These are phyloP conservation scores for Ephestia elutella DNA, from an alignment of 1,140 invertebrate genomes.

Conservation along the genomic window DNA sequence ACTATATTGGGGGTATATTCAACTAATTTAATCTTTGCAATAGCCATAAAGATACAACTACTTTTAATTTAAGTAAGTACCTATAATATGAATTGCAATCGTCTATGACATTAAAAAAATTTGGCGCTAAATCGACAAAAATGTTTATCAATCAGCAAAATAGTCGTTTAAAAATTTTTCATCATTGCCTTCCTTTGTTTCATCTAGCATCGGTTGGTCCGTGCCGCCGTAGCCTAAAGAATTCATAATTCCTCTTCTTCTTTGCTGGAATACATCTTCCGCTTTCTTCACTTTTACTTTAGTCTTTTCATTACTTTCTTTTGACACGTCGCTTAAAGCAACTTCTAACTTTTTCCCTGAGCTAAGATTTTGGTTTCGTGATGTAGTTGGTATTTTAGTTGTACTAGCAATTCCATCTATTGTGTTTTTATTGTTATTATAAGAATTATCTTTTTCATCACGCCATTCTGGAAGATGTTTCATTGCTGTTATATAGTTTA, in stretches of 20 bases:
- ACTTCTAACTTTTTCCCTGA: conserved; percentile 33
- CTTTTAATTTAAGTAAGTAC: no score
- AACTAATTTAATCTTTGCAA: no score
- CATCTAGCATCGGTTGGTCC: conserved; percentile 34
- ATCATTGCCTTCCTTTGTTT: conserved; percentile 28
- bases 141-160: conserved; percentile 12
- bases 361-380: no score
- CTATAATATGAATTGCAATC: neutral
- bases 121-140: neutral
- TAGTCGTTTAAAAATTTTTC: conserved; percentile 32
- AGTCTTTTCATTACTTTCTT: conserved; percentile 23
- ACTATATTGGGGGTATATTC: no score
- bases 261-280: conserved; percentile 30
- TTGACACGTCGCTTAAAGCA: conserved; percentile 33
- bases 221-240: conserved; percentile 43
- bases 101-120: neutral
- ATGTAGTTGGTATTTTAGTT: neutral
- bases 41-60: no score
- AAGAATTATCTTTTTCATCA: neutral
- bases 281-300: conserved; percentile 11
- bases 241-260: conserved; percentile 42
- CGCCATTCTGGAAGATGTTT: neutral
- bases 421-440: neutral
- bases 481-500: neutral
- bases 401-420: neutral